Evolutionary conservation across 2,888 invertebrate genomes (phyloP).

Genomic region (Drosophila diplacantha): DNA sequence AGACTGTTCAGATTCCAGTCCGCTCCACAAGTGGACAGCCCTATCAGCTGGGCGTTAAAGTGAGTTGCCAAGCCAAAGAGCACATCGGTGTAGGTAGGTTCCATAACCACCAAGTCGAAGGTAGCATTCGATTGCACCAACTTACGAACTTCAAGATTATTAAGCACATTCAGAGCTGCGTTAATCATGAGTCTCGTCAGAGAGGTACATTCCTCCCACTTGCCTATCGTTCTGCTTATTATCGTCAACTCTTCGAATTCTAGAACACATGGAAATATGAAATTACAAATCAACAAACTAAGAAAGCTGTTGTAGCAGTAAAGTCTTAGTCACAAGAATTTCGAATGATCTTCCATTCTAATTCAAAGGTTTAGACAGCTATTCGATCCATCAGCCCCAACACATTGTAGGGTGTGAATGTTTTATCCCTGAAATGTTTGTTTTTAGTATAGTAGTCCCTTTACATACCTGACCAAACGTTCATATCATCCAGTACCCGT

Average conservation of each 20-base stretch:
- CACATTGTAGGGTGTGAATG: too few species aligned
- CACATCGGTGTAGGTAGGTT: slow-evolving; percentile 71
- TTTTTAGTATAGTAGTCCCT: not conserved
- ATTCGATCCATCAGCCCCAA: too few species aligned
- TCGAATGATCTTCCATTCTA: not conserved
- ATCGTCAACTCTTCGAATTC: not conserved
- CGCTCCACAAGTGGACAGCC: slow-evolving; percentile 56
- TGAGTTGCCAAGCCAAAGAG: slow-evolving; percentile 68
- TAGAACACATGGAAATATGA: not conserved
- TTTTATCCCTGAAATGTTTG: not conserved
- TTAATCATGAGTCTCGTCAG: slow-evolving; percentile 26
- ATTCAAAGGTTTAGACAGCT: not conserved
- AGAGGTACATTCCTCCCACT: not conserved
- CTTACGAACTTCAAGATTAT: slow-evolving; percentile 46
- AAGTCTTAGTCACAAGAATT: too few species aligned
- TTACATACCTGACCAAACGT: slow-evolving; percentile 19
- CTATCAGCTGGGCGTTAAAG: slow-evolving; percentile 69
- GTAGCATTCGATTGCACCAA: slow-evolving; percentile 63
- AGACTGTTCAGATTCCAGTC: slow-evolving; percentile 65
- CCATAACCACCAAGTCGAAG: slow-evolving; percentile 74
- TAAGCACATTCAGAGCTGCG: slow-evolving; percentile 39
- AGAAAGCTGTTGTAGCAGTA: not conserved
- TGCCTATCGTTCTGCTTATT: not conserved
- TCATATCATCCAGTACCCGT: slow-evolving; percentile 23
- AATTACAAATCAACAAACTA: not conserved